phyloP scores from a whole-genome alignment of 2,113 vertebrate species.

The Notiomystis cincta region DNA sequence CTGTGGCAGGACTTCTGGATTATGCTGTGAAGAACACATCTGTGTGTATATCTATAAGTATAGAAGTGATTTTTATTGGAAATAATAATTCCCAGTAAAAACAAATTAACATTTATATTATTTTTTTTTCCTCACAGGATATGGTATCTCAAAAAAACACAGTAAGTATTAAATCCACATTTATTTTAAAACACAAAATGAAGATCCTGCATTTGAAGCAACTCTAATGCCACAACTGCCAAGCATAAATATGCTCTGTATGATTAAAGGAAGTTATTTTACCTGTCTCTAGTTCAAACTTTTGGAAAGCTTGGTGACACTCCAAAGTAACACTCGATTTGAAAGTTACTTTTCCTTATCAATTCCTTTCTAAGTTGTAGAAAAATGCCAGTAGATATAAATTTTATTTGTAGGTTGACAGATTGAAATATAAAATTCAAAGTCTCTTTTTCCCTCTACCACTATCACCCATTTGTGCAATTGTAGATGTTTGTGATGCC shows the following conservation, averaged over 20 bases:
- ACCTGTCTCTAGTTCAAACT: background rate
- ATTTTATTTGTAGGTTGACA: background rate
- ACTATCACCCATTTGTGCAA: background rate
- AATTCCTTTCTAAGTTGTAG: background rate
- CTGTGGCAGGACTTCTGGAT: background rate
- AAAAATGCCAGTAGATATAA: background rate
- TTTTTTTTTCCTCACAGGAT: constrained; percentile 70
- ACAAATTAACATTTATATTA: background rate
- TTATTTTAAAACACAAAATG: background rate
- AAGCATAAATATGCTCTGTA: background rate
- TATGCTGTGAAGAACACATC: background rate
- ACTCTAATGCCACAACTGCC: background rate
- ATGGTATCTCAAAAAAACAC: constrained; percentile 93
- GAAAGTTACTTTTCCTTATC: background rate
- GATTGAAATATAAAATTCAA: background rate
- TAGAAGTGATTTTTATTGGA: background rate
- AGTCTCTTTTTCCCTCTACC: background rate
- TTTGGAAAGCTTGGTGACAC: background rate
- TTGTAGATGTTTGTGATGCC: background rate
- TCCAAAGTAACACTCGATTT: background rate
- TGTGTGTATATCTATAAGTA: background rate
- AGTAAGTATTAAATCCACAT: constrained; percentile 81
- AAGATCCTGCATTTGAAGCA: background rate
- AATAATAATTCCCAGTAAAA: background rate
- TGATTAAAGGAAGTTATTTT: background rate